Evolutionary conservation across 2,113 vertebrate genomes (phyloP), one percentile per base, ranked within the genome.

Genomic region (Pungitius pungitius): DNA sequence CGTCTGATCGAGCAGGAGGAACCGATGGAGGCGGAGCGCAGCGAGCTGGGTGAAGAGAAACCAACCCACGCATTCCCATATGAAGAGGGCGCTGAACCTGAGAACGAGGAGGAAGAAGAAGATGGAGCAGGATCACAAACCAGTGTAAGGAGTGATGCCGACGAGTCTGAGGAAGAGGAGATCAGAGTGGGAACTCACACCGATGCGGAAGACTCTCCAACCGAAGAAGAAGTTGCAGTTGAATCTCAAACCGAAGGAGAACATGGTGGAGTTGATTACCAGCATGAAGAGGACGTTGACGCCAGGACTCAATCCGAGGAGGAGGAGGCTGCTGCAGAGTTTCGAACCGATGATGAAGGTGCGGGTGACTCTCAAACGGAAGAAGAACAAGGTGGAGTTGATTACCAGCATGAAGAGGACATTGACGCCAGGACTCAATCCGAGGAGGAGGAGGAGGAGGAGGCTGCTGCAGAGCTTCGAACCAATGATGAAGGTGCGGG

Each of bases 1-100:
- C 69, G 42, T 26, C 65, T 80, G 9, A 52, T 78, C 9, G 42
- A 78, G 45, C 20, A 22, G 62, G 18, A 33, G 57, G 35, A 75
- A 13, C 39, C 13, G 56, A 47, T 52, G 40, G 79, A 70, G 12
- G 54, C 8, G 4, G 80, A 73, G 42, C 57, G 61, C 9, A 40
- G 40, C 13, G 18, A 69, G 13, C 22, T 35, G 26, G 56, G 22
- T 12, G 40, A 56, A 30, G 69, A 70, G 2, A 17, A 65, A 9
- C 24, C 71, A 0, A 0, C 24, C 1, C 11, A 55, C 64, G 6
- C 18, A 3, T 80, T 68, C 73, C 68, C 45, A 37, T 20, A 15
- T 20, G 80, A 80, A 67, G 56, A 80, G 10, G 40, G 9, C 14
- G 37, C 6, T 20, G 69, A 78, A 49, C 4, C 17, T 71, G 30